Evolutionary conservation across 2,888 invertebrate species (phyloP), one percentile per base, ranked within the genome.

Genomic region (Meandrusa payeni): DNA sequence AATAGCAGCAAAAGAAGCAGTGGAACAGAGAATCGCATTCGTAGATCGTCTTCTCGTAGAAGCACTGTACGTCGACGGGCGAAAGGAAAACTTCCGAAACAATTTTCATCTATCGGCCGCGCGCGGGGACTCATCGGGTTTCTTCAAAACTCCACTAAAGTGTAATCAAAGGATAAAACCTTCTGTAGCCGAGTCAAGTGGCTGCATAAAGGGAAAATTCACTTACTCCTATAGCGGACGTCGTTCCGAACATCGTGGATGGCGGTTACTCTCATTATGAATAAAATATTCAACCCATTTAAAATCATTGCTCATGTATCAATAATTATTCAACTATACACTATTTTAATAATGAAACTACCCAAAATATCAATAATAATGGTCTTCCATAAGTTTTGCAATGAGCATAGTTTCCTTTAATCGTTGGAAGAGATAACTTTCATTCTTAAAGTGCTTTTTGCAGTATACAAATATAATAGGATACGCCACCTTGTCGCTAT

Each of bases 121-220:
- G 53, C 61, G 56, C 42, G 58, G 64, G 65, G 67, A 49, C 64
- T 60, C 64, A 64, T 71, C 59, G 57, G 55, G 61, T 61, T 61
- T 59, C 59, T 57, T 57, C 57, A 55, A 53, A 64, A 61, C 64
- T 55, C 65, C 61, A 60, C 61, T 54, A 47, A 68, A 74, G 66
- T 69, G 77, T 75, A 82, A 80, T 82, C 77, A 78, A 74, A 76
- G 74, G 74, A 73, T 72, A 76, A 70, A 72, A 69, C 75, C 75
- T 73, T 69, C 68, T 71, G 74, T 59, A 69, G 63, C 64, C 47
- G 58, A 78, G 72, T 69, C 74, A 72, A 80, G 78, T 76, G 72
- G 73, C 69, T 71, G 73, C 71, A 75, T 78, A 73, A 73, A 76
- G 76, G 69, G 67, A 72, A 76, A 79, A 83, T 83, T 83, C 82